These are phyloP conservation scores for Philypnodon macrostomus DNA, from an alignment of 2,797 vertebrate species.

Conservation along the genomic window DNA sequence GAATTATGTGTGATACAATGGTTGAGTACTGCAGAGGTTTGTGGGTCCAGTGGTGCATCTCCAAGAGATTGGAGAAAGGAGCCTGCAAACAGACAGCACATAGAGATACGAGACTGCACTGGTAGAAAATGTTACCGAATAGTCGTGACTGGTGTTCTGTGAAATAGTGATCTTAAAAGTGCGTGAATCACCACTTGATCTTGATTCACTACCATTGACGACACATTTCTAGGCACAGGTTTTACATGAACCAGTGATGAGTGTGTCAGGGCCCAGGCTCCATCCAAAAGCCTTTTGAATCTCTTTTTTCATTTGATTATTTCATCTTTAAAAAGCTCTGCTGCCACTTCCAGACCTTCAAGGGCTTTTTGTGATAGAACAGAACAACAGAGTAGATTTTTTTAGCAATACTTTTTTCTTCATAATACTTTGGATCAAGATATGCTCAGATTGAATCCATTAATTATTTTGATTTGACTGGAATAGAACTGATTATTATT, in stretches of 20 bases:
- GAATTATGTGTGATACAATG: background rate
- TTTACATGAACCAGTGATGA: background rate
- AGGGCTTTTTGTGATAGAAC: too few relatives aligned
- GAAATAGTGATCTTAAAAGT: background rate
- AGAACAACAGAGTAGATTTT: too few relatives aligned
- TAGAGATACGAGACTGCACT: constrained; percentile 47
- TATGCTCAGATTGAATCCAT: too few relatives aligned
- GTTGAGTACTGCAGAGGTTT: constrained; percentile 2
- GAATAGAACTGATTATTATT: too few relatives aligned
- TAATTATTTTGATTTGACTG: too few relatives aligned
- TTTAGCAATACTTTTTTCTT: too few relatives aligned
- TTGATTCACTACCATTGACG: background rate
- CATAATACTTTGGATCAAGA: too few relatives aligned
- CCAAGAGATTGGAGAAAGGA: constrained; percentile 38
- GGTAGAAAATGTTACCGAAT: constrained; percentile 1
- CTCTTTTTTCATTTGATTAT: too few relatives aligned
- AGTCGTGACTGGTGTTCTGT: constrained; percentile 39
- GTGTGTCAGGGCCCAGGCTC: background rate
- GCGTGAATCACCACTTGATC: constrained; percentile 4
- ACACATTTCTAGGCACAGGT: constrained; percentile 5
- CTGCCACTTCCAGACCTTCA: too few relatives aligned
- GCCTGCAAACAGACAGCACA: constrained; percentile 29
- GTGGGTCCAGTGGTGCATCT: constrained; percentile 13
- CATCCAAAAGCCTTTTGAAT: too few relatives aligned
- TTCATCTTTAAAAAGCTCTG: too few relatives aligned